Base-by-base conservation (phyloP, 2,888 invertebrate genomes). In the Elmis aenea region DNA sequence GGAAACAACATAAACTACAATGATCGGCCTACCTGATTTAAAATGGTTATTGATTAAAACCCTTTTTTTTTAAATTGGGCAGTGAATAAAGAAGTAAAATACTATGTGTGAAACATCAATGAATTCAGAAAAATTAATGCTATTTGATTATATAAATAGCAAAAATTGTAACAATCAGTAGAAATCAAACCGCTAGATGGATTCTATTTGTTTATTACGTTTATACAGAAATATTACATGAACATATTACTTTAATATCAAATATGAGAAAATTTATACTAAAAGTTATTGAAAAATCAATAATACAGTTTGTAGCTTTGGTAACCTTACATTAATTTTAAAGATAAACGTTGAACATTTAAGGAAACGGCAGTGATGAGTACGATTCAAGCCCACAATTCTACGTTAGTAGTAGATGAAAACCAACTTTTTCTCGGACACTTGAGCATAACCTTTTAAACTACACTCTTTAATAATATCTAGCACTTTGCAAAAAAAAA, bases 281-380 rank as follows among this genome's bases (percentile, higher is more conserved):
- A 26, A 37, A 42, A 41, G 38, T 34, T 42, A 42, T 30, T 33
- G 26, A 30, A 16, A 34, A 37, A 37, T 42, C 26, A 42, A 34
- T 37, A 24, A 29, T 32, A 37, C 32, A 28, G 24, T 18, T 41
- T 35, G 33, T 36, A 25, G 38, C 30, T 23, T 38, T 33, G 24
- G 10, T 24, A 10, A 9, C 9, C 6, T 24, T 24, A n/a, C 9
- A 24, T 24, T n/a, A 24, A 24, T 10, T 29, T 38, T 34, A 26
- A 32, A 37, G 36, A 38, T 33, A 36, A 39, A 43, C 33, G 26
- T 36, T 34, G 33, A 36, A 43, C 39, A 43, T 43, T 43, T 40
- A 58, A 58, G 59, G 57, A 46, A 59, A 59, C 61, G 62, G 62
- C 62, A 62, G 64, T 64, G 62, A 61, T 62, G 52, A 59, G 58